A percentile compares a stretch with the other conserved stretches of the same genome.
phyloP scores from a whole-genome alignment of 2,888 invertebrate genomes.

The Melolontha melolontha region DNA sequence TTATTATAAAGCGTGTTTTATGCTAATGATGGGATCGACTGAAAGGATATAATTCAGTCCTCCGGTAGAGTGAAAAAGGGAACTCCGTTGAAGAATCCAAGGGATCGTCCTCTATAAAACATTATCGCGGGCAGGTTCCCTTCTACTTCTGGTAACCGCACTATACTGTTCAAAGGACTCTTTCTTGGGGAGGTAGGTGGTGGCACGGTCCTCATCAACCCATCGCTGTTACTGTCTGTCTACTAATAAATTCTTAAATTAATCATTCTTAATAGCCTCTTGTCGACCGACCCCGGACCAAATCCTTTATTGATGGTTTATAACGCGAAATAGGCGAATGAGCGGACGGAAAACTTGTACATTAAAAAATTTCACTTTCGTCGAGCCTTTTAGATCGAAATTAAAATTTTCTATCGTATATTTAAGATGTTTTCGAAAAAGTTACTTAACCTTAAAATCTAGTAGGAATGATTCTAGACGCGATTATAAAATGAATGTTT shows the following conservation, averaged over 20 bases:
- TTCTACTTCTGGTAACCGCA: background rate
- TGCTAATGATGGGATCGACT: constrained; percentile 59
- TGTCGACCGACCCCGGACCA: background rate
- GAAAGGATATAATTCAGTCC: constrained; percentile 58
- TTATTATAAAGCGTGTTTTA: constrained; percentile 61
- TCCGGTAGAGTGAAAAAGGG: constrained; percentile 41
- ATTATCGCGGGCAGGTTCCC: constrained; percentile 32
- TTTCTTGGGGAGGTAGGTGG: background rate
- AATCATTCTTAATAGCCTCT: constrained; percentile 23
- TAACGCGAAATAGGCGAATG: too few species aligned
- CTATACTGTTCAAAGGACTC: constrained; percentile 7
- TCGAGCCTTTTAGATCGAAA: too few species aligned
- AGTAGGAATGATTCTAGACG: too few species aligned
- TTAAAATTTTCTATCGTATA: too few species aligned
- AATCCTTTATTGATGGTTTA: too few species aligned
- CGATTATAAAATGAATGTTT: too few species aligned
- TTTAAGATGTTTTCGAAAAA: too few species aligned
- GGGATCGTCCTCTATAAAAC: constrained; percentile 46
- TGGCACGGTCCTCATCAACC: background rate
- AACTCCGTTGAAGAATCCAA: constrained; percentile 39
- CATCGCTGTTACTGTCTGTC: constrained; percentile 6
- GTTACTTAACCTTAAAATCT: too few species aligned
- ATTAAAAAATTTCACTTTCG: too few species aligned
- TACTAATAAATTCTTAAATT: constrained; percentile 25
- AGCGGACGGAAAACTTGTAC: too few species aligned